These are phyloP conservation scores for Pica pica DNA, from an alignment of 2,113 vertebrate species.

Conservation along the genomic window DNA sequence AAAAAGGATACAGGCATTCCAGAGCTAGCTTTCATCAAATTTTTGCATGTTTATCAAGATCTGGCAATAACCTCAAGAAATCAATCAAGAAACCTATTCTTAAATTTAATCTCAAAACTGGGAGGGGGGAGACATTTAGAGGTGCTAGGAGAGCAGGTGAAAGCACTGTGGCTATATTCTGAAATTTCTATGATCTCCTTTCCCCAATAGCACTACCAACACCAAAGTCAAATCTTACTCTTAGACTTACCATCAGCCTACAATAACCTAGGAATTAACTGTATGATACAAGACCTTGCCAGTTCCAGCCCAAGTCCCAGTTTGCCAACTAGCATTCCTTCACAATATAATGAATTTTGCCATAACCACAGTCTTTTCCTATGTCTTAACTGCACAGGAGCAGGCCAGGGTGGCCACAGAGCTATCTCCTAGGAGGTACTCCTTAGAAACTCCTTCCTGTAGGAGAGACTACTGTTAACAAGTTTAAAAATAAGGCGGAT, in stretches of 20 bases:
- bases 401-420: not conserved
- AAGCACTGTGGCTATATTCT: not conserved
- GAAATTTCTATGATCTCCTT: not conserved
- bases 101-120: not conserved
- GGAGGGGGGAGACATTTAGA: fast-evolving
- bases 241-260: not conserved
- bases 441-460: not conserved
- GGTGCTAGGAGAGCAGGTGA: not conserved
- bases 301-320: not conserved
- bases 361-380: not conserved
- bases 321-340: not conserved
- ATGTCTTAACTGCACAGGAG: not conserved
- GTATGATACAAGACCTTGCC: not conserved
- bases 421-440: not conserved
- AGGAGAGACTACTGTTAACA: not conserved
- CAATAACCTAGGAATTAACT: not conserved
- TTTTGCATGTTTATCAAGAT: not conserved
- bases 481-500: not conserved
- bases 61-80: not conserved
- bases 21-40: not conserved
- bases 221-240: not conserved
- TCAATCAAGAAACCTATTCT: not conserved
- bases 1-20: not conserved
- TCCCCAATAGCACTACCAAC: not conserved
- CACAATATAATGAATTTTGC: not conserved